Base-by-base conservation (phyloP, 2,888 invertebrate genomes). In the Drosophila maculinotata region DNA sequence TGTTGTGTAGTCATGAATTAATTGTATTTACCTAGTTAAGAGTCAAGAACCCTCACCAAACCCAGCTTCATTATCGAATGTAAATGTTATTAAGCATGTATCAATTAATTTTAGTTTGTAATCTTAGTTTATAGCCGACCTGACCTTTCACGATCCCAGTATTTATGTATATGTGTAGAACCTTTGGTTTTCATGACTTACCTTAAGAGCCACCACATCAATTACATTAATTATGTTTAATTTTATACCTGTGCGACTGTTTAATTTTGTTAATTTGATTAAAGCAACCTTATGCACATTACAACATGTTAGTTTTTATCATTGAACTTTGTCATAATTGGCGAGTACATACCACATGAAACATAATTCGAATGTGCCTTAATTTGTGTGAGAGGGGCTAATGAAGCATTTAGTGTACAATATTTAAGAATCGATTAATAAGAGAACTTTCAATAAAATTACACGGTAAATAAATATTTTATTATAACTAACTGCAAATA, bases 81-180 rank as follows among this genome's bases (percentile, higher is more conserved):
- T 75, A 60, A 75, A 71, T 69, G 63, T 76, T 69, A 51, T 62
- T 66, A 62, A 53, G 28, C 51, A 25, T 60, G 57, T 59, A 84
- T 15, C 48, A 45, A 30, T 28, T 63, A 69, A 44, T 52, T 74
- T 35, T 62, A 47, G 35, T 41, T 62, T 62, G 12, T 26, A 44
- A 7, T 20, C 5, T 3, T 45, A 30, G 35, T 30, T 23, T 15
- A 14, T 17, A 47, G 39, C 36, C 5, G 14, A 36, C 31, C 41
- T 12, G 42, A 8, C 47, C 23, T 65, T 31, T 54, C 58, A 56
- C 28, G 26, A 54, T 23, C 56, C 76, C 73, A 73, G 76, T 73
- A 73, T 73, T 73, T 60, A 31, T 45, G 30, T 20, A 17, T 35
- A 51, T 48, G 6, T 33, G 15, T 39, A 36, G 12, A 42, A 14